These are phyloP conservation scores for Xenopus tropicalis DNA, from an alignment of 2,113 vertebrate genomes.

Conservation along the genomic window UCB_Xtro_10.0 CM004445.2:140363501-140364000, in stretches of 20 bases:
- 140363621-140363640: neutral
- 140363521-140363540: neutral
- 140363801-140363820: neutral
- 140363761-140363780: neutral
- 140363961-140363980: neutral
- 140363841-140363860: constrained; percentile 5
- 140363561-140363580: neutral
- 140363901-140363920: neutral
- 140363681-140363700: neutral
- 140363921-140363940: neutral
- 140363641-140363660: neutral
- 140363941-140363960: too few relatives aligned
- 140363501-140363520: constrained; percentile 28
- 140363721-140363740: constrained; percentile 20
- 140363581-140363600: too few relatives aligned
- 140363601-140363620: too few relatives aligned
- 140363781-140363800: neutral
- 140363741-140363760: too few relatives aligned
- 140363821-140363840: neutral
- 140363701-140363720: constrained; percentile 22
- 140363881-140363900: neutral
- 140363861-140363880: neutral
- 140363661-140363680: neutral
- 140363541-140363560: constrained; percentile 6
- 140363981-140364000: neutral